Conservation (phyloP, 2,797 vertebrate genomes). For the Aulostomus chinensis region DNA sequence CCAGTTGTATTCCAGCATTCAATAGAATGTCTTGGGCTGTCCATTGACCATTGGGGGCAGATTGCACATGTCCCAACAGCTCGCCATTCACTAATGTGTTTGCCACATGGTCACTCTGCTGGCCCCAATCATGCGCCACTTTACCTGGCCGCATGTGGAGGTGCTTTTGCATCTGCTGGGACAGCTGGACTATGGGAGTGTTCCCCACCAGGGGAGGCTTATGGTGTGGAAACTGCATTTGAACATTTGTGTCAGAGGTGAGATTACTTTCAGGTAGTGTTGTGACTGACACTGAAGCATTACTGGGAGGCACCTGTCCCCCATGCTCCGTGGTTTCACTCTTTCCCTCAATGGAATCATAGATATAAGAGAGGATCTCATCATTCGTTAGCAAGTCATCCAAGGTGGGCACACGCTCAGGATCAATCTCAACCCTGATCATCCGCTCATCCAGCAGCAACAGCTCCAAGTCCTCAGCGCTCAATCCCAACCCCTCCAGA, state of each 20-base stretch:
- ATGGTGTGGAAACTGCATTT: slow-evolving; percentile 54
- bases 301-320: slow-evolving; percentile 24
- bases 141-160: slow-evolving; percentile 51
- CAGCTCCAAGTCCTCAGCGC: slow-evolving; percentile 81
- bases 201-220: slow-evolving; percentile 41
- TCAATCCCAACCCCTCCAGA: slow-evolving; percentile 80
- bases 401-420: slow-evolving; percentile 60
- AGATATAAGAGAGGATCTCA: slow-evolving; percentile 79
- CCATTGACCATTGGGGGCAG: slow-evolving; percentile 58
- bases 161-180: slow-evolving; percentile 77
- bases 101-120: slow-evolving; percentile 26
- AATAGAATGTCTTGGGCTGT: slow-evolving; percentile 48
- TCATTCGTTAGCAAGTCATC: slow-evolving; percentile 73
- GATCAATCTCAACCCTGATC: slow-evolving; percentile 80
- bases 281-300: slow-evolving; percentile 5
- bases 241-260: slow-evolving; percentile 27
- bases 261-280: slow-evolving; percentile 17
- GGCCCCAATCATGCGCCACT: slow-evolving; percentile 35
- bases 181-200: slow-evolving; percentile 73
- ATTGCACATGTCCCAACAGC: slow-evolving; percentile 31
- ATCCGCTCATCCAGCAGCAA: slow-evolving; percentile 83
- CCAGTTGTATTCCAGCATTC: slow-evolving; percentile 44
- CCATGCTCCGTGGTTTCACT: slow-evolving; percentile 5
- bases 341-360: slow-evolving; percentile 67
- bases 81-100: slow-evolving; percentile 18